These are phyloP conservation scores for Thaumatotibia leucotreta DNA, from an alignment of 1,140 invertebrate species.

Conservation along the genomic window DNA sequence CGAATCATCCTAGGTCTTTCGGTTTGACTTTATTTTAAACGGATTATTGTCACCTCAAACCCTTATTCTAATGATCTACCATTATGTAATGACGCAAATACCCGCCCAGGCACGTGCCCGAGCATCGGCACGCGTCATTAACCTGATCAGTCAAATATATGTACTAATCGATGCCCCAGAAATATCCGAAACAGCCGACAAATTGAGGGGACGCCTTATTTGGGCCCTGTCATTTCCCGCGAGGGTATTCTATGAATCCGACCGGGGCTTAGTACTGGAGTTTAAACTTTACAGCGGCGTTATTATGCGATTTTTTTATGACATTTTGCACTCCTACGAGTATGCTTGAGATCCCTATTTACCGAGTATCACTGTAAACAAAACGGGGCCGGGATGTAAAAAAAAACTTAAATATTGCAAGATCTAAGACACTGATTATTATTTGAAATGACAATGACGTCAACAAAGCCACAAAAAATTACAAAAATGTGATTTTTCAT, in stretches of 20 bases:
- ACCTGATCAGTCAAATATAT: slow-evolving; percentile 12
- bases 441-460: no score
- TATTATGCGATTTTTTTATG: no score
- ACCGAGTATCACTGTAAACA: no score
- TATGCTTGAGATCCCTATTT: no score
- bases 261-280: background rate
- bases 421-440: no score
- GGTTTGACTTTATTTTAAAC: no score
- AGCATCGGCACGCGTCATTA: slow-evolving; percentile 6
- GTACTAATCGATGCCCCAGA: background rate
- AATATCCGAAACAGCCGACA: slow-evolving; percentile 16
- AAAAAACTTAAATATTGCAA: no score
- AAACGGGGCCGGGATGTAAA: no score
- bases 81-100: background rate
- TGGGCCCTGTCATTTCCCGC: slow-evolving; percentile 34
- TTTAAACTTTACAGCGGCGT: background rate
- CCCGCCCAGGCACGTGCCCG: background rate
- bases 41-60: background rate
- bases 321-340: no score
- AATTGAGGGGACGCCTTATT: slow-evolving; percentile 27
- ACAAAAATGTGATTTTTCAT: no score
- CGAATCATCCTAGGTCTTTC: no score
- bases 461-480: no score
- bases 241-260: slow-evolving; percentile 21
- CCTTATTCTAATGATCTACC: background rate